phyloP scores from a whole-genome alignment of 2,113 vertebrate species.

The Engystomops pustulosus region DNA sequence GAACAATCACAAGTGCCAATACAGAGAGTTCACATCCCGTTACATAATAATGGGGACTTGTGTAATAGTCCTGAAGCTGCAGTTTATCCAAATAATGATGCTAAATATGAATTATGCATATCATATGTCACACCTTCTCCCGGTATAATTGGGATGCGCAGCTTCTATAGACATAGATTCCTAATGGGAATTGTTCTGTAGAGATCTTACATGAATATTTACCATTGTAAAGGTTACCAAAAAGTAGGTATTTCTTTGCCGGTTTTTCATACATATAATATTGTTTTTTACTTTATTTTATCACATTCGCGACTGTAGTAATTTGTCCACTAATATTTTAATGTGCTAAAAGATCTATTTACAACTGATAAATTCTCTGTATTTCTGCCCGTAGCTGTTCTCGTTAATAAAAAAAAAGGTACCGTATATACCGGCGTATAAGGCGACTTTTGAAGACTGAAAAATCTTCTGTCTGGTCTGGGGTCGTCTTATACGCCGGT shows the following conservation, averaged over 20 bases:
- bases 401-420: too few relatives aligned
- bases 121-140: background rate
- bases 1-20: constrained; percentile 18
- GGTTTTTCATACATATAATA: background rate
- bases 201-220: constrained; percentile 16
- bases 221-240: background rate
- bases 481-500: too few relatives aligned
- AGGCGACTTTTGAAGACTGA: too few relatives aligned
- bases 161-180: background rate
- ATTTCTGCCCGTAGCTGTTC: background rate
- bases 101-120: constrained; percentile 26
- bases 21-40: background rate
- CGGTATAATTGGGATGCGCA: constrained; percentile 14
- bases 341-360: background rate
- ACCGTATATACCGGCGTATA: too few relatives aligned
- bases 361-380: background rate
- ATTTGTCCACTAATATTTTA: too few relatives aligned
- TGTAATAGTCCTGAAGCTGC: background rate
- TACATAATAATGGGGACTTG: background rate
- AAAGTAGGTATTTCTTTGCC: background rate
- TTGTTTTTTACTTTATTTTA: background rate
- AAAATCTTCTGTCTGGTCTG: too few relatives aligned
- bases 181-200: constrained; percentile 13
- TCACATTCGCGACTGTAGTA: background rate
- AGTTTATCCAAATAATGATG: constrained; percentile 10